Conservation (phyloP, 2,888 invertebrate species). For the Saturnia japonica region DNA sequence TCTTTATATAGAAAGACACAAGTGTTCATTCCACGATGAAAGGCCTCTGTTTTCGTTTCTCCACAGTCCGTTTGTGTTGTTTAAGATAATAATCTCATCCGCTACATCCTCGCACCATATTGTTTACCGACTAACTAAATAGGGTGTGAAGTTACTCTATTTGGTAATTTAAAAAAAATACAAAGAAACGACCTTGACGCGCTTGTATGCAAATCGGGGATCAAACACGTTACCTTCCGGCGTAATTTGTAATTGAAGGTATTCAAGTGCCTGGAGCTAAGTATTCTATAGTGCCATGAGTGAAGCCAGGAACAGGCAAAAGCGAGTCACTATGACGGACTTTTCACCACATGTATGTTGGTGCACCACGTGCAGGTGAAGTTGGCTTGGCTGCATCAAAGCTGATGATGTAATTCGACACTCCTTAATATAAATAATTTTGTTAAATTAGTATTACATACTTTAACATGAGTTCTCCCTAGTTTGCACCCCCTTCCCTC, state of each 20-base stretch:
- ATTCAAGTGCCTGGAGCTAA: background rate
- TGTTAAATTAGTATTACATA: too few relatives aligned
- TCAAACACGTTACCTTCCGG: background rate
- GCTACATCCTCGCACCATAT: slow-evolving; percentile 7
- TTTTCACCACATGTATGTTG: too few relatives aligned
- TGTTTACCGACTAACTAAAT: slow-evolving; percentile 6
- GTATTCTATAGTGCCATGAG: background rate
- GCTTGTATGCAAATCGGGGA: slow-evolving; percentile 6
- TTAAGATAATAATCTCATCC: background rate
- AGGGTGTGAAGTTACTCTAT: slow-evolving; percentile 8
- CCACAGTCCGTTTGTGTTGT: slow-evolving; percentile 2
- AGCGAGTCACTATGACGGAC: too few relatives aligned
- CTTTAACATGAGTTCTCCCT: too few relatives aligned
- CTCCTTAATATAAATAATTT: too few relatives aligned
- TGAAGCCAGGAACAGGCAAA: too few relatives aligned
- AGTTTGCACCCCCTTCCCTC: too few relatives aligned
- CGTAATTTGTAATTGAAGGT: background rate
- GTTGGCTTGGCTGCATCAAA: too few relatives aligned
- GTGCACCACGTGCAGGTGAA: too few relatives aligned
- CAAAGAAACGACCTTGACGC: background rate
- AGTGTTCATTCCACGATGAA: background rate
- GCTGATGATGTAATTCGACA: too few relatives aligned
- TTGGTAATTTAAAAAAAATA: background rate
- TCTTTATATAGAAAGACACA: background rate
- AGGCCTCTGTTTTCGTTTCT: background rate